Conservation (phyloP, 2,797 vertebrate genomes). For the Tarsius wallacei region DNA sequence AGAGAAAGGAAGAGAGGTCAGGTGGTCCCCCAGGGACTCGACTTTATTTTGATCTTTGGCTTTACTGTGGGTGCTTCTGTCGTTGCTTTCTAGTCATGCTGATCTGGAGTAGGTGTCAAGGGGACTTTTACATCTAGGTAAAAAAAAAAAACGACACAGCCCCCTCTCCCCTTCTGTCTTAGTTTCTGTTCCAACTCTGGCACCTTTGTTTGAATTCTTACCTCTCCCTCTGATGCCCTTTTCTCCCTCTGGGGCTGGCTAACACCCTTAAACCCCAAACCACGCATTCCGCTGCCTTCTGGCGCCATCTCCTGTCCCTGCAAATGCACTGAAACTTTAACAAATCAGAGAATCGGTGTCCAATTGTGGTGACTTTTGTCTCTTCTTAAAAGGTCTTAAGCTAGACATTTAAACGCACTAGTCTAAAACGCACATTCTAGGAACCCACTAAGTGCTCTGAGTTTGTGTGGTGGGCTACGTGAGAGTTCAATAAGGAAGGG, state of each 20-base stretch:
- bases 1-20: neutral
- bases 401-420: conserved; percentile 21
- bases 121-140: neutral
- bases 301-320: conserved; percentile 83
- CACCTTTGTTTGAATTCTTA: conserved; percentile 25
- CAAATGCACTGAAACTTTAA: conserved; percentile 17
- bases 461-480: neutral
- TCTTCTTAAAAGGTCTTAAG: neutral
- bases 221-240: neutral
- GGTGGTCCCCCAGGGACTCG: neutral
- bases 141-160: neutral
- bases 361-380: neutral
- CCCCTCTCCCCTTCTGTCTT: neutral
- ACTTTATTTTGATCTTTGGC: neutral
- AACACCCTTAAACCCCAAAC: neutral
- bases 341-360: too few species aligned
- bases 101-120: neutral
- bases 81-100: neutral
- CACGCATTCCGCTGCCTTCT: conserved; percentile 21
- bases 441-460: neutral
- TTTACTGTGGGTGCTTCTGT: neutral
- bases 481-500: neutral
- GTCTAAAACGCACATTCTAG: neutral
- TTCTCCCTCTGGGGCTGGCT: neutral
- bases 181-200: neutral